These are phyloP conservation scores for Eristalinus sepulchralis DNA, from an alignment of 2,888 invertebrate genomes.

Conservation along the genomic window DNA sequence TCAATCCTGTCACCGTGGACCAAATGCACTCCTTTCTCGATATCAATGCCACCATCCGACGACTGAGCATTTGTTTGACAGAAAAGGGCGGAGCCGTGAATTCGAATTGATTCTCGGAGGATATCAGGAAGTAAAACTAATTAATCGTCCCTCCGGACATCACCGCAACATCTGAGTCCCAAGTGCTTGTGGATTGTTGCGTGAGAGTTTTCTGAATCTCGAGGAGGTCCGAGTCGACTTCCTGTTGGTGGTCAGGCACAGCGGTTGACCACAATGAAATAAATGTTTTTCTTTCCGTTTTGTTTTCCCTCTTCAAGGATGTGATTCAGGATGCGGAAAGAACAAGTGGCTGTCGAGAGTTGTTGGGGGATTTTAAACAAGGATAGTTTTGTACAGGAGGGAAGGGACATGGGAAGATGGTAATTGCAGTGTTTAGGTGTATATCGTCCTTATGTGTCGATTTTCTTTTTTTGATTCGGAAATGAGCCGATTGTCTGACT, in stretches of 20 bases:
- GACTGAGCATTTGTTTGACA: not conserved
- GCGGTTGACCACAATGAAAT: not conserved
- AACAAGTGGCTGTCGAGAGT: not conserved
- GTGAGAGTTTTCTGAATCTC: not conserved
- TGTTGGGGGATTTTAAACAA: not conserved
- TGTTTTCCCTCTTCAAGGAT: not conserved
- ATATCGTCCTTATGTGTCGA: no score
- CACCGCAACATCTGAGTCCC: not conserved
- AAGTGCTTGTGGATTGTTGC: not conserved
- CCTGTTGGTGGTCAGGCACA: not conserved
- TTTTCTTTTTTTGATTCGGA: no score
- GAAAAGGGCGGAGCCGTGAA: not conserved
- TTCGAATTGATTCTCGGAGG: not conserved
- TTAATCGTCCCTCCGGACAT: not conserved
- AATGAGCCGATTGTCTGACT: no score
- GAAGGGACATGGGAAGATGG: no score
- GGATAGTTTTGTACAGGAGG: no score
- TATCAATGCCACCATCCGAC: not conserved
- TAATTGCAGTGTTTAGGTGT: no score
- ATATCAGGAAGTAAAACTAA: not conserved
- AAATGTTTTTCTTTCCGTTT: not conserved
- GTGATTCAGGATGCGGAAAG: not conserved
- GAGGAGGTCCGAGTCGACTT: not conserved
- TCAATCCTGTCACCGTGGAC: not conserved
- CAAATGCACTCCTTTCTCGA: not conserved